Evolutionary conservation across 2,888 invertebrate species (phyloP), one percentile per base, ranked within the genome.

Genomic region (Yponomeuta cagnagella): DNA sequence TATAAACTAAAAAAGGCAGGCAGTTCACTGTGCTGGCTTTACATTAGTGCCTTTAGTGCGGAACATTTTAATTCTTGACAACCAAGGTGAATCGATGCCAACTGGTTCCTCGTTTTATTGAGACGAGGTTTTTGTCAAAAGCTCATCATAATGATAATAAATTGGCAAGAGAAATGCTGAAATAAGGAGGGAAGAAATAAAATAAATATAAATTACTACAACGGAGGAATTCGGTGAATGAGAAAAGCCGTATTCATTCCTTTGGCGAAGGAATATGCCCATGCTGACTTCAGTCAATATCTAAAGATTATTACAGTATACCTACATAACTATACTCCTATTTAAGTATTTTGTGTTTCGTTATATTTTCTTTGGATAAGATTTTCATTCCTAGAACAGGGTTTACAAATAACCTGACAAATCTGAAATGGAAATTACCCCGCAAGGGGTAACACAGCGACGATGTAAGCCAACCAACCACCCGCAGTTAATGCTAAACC

Each of bases 31-130:
- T 58, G 52, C 52, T 58, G 12, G 52, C 4, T 58, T 15, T 58
- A 58, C 52, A 31, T 23, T 64, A 23, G 64, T 64, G 31, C 30
- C 31, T 64, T 30, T 30, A 64, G 64, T 64, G 64, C 64, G 64
- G 64, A 64, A 64, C 23, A 64, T 67, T 67, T 67, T 37, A 67
- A 33, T 43, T 67, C 67, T 64, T 64, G 64, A 64, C 64, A 64
- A 64, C n/a, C 67, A 37, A 67, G 67, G 48, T 43, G 67, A 67
- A 67, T 67, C 66, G 66, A 66, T 67, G 37, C 43, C n/a, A 67
- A 67, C 67, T 43, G 67, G 67, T 67, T 67, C n/a, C 33, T 67
- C 15, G 43, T 33, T 67, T 67, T 67, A 37, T 67, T 43, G 48
- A 43, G 64, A 23, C 64, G 4, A 10, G 10, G n/a, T 64, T 64